Evolutionary conservation across 2,888 invertebrate genomes (phyloP).

Genomic region (Phengaris alcon): DNA sequence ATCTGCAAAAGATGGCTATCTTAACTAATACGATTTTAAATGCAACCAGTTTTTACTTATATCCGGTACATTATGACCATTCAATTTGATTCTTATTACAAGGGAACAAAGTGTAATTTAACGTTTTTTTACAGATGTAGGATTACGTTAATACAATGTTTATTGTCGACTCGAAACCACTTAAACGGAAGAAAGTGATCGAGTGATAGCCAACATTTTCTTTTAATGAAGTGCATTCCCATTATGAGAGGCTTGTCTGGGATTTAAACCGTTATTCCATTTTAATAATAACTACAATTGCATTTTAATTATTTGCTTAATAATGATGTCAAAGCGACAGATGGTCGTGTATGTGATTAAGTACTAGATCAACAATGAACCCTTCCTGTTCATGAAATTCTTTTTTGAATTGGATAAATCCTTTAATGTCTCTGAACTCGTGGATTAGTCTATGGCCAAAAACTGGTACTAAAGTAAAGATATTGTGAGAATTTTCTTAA

Average conservation of each 20-base stretch:
- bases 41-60: conserved; percentile 52
- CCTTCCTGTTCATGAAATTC: neutral
- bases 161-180: conserved; percentile 52
- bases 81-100: conserved; percentile 32
- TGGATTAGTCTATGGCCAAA: neutral
- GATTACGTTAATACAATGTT: conserved; percentile 51
- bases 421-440: neutral
- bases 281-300: conserved; percentile 33
- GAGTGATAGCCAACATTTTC: conserved; percentile 41
- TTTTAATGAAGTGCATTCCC: conserved; percentile 41
- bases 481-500: neutral
- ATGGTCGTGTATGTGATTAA: conserved; percentile 34
- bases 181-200: conserved; percentile 50
- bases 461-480: neutral
- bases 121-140: conserved; percentile 28
- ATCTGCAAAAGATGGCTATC: conserved; percentile 74
- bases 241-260: conserved; percentile 28
- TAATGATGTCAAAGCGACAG: conserved; percentile 31
- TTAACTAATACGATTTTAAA: conserved; percentile 55
- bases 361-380: conserved; percentile 1
- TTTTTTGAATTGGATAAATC: conserved; percentile 12
- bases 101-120: conserved; percentile 35
- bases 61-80: conserved; percentile 48
- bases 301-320: conserved; percentile 35
- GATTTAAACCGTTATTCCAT: conserved; percentile 35